phyloP scores from a whole-genome alignment of 2,113 vertebrate species.

The Beaufortia kweichowensis region DNA sequence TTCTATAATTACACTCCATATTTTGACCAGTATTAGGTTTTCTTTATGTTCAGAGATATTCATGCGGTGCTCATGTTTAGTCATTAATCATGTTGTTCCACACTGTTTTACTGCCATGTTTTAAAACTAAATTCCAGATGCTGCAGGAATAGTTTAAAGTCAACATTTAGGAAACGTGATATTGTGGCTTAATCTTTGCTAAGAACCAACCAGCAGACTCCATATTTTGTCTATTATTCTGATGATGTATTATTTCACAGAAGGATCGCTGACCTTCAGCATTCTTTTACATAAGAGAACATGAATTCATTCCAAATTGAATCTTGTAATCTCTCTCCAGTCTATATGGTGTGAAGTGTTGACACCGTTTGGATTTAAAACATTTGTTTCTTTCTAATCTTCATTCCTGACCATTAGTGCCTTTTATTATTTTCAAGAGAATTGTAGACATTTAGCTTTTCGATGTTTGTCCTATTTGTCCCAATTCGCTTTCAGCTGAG shows the following conservation, averaged over 20 bases:
- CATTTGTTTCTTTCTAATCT: slow-evolving; percentile 66
- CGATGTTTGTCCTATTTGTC: slow-evolving; percentile 52
- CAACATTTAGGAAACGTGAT: slow-evolving; percentile 93
- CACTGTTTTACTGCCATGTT: slow-evolving; percentile 94
- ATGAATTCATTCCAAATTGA: slow-evolving; percentile 99
- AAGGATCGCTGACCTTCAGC: slow-evolving; percentile 92
- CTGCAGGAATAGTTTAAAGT: slow-evolving; percentile 93
- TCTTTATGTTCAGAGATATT: no score
- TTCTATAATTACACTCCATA: no score
- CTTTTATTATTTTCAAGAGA: slow-evolving; percentile 93
- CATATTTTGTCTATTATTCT: no score
- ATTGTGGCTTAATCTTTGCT: slow-evolving; percentile 86
- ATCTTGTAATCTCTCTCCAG: slow-evolving; percentile 97
- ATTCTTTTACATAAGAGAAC: slow-evolving; percentile 94
- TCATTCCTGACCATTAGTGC: slow-evolving; percentile 95
- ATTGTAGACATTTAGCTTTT: slow-evolving; percentile 78
- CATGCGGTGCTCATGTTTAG: no score
- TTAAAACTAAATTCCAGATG: slow-evolving; percentile 94
- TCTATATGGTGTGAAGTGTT: slow-evolving; percentile 91
- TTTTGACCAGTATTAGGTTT: no score
- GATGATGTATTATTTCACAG: no score
- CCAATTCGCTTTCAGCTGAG: slow-evolving; percentile 65
- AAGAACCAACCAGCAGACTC: slow-evolving; percentile 58
- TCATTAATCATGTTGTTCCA: slow-evolving; percentile 65
- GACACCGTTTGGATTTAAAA: slow-evolving; percentile 81